Conservation (phyloP, 1,140 invertebrate genomes). For the Aradophagus sp. region DNA sequence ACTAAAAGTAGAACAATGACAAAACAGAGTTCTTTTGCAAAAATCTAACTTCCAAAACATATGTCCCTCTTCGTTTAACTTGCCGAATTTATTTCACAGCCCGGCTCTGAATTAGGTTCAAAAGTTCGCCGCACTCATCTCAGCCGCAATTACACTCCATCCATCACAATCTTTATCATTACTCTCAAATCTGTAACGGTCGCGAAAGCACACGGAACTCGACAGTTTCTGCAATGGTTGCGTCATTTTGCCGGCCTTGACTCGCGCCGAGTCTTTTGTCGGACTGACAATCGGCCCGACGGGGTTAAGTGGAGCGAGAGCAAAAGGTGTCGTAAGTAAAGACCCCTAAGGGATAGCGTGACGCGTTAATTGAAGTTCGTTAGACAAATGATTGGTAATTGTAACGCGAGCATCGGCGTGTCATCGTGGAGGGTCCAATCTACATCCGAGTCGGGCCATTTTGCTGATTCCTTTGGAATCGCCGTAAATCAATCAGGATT, state of each 20-base stretch:
- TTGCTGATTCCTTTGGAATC: constrained; percentile 9
- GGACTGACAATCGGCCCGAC: constrained; percentile 11
- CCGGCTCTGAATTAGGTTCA: too few species aligned
- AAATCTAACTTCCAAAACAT: too few species aligned
- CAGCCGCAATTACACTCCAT: too few species aligned
- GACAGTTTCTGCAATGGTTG: constrained; percentile 14
- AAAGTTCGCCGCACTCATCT: too few species aligned
- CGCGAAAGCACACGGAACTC: constrained; percentile 8
- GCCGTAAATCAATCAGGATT: constrained; percentile 37
- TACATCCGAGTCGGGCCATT: too few species aligned
- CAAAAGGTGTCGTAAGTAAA: constrained; percentile 35
- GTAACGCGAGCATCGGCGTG: too few species aligned
- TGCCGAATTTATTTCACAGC: too few species aligned
- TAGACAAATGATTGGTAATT: constrained; percentile 13
- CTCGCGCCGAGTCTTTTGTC: constrained; percentile 23
- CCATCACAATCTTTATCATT: too few species aligned
- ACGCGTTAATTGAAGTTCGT: constrained; percentile 26
- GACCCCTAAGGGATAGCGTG: neutral
- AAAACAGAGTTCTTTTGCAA: too few species aligned
- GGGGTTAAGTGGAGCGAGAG: constrained; percentile 28
- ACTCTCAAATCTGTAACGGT: constrained; percentile 23
- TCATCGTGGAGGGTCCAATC: constrained; percentile 5
- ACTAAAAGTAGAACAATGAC: too few species aligned
- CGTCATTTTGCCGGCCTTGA: constrained; percentile 30
- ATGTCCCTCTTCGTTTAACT: too few species aligned